These are phyloP conservation scores for Anarhynchus alexandrinus DNA, from an alignment of 2,113 vertebrate genomes.

Conservation along the genomic window DNA sequence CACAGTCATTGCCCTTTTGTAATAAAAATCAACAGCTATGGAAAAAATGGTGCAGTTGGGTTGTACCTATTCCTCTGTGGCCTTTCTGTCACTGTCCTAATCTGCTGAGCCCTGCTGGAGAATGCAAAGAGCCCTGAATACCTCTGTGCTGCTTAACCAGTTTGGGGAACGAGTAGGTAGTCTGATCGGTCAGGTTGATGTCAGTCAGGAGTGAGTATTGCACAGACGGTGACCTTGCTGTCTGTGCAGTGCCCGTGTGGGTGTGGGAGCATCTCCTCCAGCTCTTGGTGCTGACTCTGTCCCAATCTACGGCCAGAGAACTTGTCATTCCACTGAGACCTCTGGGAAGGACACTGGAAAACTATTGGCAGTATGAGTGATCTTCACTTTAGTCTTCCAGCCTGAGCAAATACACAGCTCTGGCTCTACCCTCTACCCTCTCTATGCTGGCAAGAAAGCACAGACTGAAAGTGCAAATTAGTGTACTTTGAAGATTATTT, in stretches of 20 bases:
- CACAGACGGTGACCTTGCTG: neutral
- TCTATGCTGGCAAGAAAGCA: neutral
- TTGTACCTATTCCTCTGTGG: neutral
- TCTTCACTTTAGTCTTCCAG: neutral
- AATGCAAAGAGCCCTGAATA: neutral
- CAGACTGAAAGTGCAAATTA: neutral
- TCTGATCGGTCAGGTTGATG: rapidly evolving
- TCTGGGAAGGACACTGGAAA: neutral
- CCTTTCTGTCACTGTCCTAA: neutral
- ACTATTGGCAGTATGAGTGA: neutral
- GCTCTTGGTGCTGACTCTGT: neutral
- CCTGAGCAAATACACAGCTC: neutral
- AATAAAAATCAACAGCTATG: neutral
- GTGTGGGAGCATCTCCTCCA: neutral
- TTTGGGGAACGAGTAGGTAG: rapidly evolving
- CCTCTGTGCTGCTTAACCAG: neutral
- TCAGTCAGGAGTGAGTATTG: neutral
- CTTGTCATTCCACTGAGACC: neutral
- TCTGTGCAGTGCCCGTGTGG: neutral
- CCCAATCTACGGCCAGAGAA: neutral
- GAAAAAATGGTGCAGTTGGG: neutral
- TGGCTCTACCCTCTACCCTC: neutral
- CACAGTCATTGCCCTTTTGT: neutral
- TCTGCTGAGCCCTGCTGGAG: neutral
- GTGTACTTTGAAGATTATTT: neutral